These are phyloP conservation scores for Conopomorpha cramerella DNA, from an alignment of 1,140 invertebrate genomes.

Conservation along the genomic window DNA sequence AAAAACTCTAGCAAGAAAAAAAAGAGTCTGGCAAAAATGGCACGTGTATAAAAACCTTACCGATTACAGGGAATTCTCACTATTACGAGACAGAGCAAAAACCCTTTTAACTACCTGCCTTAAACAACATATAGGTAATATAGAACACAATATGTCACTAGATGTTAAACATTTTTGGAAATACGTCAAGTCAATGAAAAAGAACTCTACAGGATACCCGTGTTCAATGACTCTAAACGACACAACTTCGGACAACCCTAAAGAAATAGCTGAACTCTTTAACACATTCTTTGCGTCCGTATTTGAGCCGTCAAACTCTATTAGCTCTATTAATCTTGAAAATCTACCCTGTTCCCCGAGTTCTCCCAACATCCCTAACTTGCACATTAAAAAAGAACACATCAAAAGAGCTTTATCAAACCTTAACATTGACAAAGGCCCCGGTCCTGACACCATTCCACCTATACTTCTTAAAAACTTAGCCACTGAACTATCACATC, in stretches of 20 bases:
- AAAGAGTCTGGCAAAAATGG: not conserved
- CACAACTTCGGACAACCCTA: not conserved
- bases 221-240: not conserved
- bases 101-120: not conserved
- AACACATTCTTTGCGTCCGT: not conserved
- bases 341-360: not conserved
- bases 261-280: not conserved
- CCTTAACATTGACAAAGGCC: not conserved
- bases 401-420: not conserved
- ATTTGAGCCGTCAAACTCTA: not conserved
- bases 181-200: not conserved
- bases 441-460: not conserved
- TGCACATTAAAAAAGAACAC: not conserved
- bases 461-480: not conserved
- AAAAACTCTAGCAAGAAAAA: not conserved
- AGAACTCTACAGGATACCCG: not conserved
- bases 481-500: not conserved
- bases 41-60: not conserved
- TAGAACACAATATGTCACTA: not conserved
- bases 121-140: not conserved
- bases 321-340: not conserved
- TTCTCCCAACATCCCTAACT: not conserved
- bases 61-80: not conserved
- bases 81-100: not conserved
- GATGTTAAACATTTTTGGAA: not conserved